These are phyloP conservation scores for Candoia aspera DNA, from an alignment of 2,113 vertebrate species.

Conservation along the genomic window DNA sequence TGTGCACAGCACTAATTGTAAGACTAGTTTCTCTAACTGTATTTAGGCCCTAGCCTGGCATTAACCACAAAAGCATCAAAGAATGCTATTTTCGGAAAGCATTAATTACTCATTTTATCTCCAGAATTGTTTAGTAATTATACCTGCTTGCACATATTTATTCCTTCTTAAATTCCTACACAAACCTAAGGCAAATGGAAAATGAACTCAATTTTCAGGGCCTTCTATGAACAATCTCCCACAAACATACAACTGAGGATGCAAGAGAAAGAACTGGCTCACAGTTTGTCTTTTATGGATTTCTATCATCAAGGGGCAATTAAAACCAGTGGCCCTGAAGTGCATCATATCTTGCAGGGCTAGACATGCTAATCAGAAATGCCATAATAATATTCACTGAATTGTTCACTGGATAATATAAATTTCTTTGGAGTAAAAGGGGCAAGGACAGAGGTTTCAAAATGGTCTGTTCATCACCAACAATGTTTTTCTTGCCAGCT, in stretches of 20 bases:
- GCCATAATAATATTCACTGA: not conserved
- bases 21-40: not conserved
- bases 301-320: not conserved
- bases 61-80: not conserved
- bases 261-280: not conserved
- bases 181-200: not conserved
- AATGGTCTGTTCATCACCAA: not conserved
- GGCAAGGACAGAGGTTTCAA: not conserved
- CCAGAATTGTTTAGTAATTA: not conserved
- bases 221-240: not conserved
- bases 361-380: not conserved
- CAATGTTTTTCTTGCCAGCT: not conserved
- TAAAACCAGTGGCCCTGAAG: not conserved
- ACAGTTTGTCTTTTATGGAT: not conserved
- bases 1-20: not conserved
- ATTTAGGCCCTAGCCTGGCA: not conserved
- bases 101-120: not conserved
- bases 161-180: not conserved
- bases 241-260: rapidly evolving
- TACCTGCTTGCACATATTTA: not conserved
- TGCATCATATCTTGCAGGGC: not conserved
- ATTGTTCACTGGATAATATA: constrained; percentile 2
- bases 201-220: not conserved
- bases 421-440: not conserved
- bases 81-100: not conserved